These are phyloP conservation scores for Rhinoptilus africanus DNA, from an alignment of 2,113 vertebrate genomes.

Conservation along the genomic window DNA sequence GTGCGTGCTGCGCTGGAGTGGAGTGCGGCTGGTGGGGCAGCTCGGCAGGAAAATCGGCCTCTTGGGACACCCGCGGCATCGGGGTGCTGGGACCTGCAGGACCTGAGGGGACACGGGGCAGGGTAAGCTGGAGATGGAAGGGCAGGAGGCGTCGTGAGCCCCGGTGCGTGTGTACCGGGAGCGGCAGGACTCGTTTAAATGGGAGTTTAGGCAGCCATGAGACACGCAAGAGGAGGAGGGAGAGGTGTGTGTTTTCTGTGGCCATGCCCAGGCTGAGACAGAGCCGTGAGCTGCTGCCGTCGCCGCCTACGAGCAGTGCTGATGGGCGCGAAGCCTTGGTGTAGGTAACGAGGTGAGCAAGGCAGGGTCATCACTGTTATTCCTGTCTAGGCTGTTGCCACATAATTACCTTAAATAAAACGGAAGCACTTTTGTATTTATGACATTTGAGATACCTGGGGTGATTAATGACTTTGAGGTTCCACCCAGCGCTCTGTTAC, in stretches of 20 bases:
- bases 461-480: background rate
- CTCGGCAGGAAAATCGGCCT: background rate
- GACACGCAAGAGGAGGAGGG: background rate
- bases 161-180: accelerated
- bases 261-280: background rate
- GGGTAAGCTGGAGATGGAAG: background rate
- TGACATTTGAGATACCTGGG: background rate
- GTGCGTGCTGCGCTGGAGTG: background rate
- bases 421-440: background rate
- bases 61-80: accelerated
- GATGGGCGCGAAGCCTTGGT: background rate
- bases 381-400: background rate
- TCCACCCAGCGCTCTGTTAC: background rate
- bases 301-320: background rate
- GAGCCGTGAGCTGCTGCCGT: background rate
- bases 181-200: background rate
- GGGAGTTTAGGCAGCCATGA: background rate
- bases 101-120: background rate
- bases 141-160: background rate
- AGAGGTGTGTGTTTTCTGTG: background rate
- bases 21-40: background rate
- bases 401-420: background rate
- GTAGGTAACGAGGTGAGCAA: background rate
- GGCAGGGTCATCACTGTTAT: background rate
- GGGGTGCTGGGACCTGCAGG: background rate